phyloP scores from a whole-genome alignment of 2,113 vertebrate genomes.

The Elaphurus davidianus region DNA sequence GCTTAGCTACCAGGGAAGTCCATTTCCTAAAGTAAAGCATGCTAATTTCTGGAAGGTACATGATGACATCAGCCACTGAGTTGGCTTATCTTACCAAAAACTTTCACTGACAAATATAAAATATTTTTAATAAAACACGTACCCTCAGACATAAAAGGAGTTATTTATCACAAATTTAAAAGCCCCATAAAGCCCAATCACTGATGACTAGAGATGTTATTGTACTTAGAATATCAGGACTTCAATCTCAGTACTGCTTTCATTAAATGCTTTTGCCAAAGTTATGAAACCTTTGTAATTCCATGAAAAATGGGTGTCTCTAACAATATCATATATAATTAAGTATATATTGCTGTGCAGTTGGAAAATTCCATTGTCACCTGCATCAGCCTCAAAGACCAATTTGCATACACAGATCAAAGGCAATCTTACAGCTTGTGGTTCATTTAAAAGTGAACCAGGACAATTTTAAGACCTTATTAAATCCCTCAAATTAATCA shows the following conservation, averaged over 20 bases:
- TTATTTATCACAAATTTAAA: constrained; percentile 57
- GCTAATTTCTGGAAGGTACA: constrained; percentile 4
- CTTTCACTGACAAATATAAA: constrained; percentile 42
- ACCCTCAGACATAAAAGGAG: constrained; percentile 21
- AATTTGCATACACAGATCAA: constrained; percentile 59
- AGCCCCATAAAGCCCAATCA: neutral
- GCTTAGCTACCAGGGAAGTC: neutral
- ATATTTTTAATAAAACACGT: constrained; percentile 61
- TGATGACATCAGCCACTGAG: neutral
- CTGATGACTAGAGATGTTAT: constrained; percentile 26
- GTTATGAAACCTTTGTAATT: constrained; percentile 63
- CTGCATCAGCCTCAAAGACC: constrained; percentile 39
- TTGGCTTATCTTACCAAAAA: constrained; percentile 26
- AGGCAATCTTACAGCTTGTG: constrained; percentile 15
- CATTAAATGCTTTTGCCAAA: constrained; percentile 58
- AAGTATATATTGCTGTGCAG: constrained; percentile 54
- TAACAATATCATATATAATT: constrained; percentile 65
- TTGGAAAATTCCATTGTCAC: constrained; percentile 66
- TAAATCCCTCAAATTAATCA: constrained; percentile 36
- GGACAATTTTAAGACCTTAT: constrained; percentile 44
- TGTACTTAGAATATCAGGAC: constrained; percentile 44
- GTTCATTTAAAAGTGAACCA: constrained; percentile 54
- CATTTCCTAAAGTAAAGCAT: constrained; percentile 39
- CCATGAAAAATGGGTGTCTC: constrained; percentile 58
- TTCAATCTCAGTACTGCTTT: constrained; percentile 40